Conservation (phyloP, 2,113 vertebrate species). For the Ciconia maguari region DNA sequence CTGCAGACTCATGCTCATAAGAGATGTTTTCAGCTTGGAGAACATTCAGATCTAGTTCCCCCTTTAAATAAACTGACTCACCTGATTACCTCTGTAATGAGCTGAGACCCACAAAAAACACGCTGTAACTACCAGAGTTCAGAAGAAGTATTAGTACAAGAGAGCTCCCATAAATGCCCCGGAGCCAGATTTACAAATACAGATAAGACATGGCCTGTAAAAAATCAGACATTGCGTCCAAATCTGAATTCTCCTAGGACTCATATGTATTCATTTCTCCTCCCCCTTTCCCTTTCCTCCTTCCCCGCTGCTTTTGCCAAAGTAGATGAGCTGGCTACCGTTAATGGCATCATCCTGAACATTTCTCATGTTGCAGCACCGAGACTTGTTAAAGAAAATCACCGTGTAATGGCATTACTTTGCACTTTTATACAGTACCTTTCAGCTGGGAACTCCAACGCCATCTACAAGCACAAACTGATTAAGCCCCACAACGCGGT, state of each 20-base stretch:
- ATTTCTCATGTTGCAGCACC: neutral
- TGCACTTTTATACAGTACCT: conserved; percentile 2
- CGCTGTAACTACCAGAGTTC: neutral
- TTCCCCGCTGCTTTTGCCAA: neutral
- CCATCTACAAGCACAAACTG: neutral
- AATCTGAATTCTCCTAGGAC: conserved; percentile 14
- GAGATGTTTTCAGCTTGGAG: neutral
- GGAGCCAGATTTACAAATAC: neutral
- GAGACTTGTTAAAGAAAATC: conserved; percentile 30
- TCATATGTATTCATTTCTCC: conserved; percentile 6
- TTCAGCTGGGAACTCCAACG: neutral
- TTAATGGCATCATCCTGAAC: conserved; percentile 24
- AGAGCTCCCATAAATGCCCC: neutral
- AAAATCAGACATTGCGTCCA: neutral
- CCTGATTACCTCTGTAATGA: conserved; percentile 18
- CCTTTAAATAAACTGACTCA: neutral
- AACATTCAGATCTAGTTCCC: conserved; percentile 17
- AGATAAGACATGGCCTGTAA: neutral
- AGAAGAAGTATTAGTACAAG: neutral
- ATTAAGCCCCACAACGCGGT: neutral
- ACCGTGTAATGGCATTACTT: conserved; percentile 28
- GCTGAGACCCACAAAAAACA: neutral
- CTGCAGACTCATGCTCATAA: neutral
- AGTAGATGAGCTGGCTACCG: conserved; percentile 33
- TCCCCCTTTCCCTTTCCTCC: neutral